A percentile compares a stretch with the other conserved stretches of the same genome.
phyloP scores from a whole-genome alignment of 2,797 vertebrate species.

The Brachyalestes nurse region DNA sequence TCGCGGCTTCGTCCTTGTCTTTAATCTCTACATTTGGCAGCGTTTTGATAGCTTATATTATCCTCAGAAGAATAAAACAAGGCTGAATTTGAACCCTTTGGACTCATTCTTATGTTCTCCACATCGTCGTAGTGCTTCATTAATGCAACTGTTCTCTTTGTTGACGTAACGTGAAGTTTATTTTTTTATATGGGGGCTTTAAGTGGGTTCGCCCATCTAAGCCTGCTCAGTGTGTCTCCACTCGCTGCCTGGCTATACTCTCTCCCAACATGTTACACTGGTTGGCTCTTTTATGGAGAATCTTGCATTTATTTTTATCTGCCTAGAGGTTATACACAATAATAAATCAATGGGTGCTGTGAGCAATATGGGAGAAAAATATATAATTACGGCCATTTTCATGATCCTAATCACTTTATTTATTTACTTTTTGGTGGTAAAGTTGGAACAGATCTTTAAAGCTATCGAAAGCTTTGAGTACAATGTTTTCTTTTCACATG shows the following conservation, averaged over 20 bases:
- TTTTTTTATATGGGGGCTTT: background rate
- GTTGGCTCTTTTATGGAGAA: background rate
- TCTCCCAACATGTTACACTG: background rate
- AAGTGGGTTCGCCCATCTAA: background rate
- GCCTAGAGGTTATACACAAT: background rate
- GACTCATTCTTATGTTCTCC: background rate
- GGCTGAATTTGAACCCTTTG: too few species aligned
- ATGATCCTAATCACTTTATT: too few species aligned
- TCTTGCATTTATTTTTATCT: background rate
- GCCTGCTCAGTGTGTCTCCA: background rate
- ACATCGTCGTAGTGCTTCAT: background rate
- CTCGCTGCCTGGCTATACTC: background rate
- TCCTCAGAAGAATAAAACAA: conserved; percentile 2
- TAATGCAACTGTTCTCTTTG: background rate
- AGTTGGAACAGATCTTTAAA: too few species aligned
- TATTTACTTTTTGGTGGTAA: too few species aligned
- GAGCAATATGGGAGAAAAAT: too few species aligned
- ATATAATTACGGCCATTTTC: too few species aligned
- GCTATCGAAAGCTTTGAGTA: too few species aligned
- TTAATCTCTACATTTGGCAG: background rate
- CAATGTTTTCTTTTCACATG: too few species aligned
- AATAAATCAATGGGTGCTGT: too few species aligned
- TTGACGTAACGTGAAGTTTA: background rate
- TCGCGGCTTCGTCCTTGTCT: background rate
- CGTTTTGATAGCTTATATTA: conserved; percentile 20